Evolutionary conservation across 2,888 invertebrate species (phyloP), one percentile per base, ranked within the genome.

Genomic region (Drosophila basisetae): DNA sequence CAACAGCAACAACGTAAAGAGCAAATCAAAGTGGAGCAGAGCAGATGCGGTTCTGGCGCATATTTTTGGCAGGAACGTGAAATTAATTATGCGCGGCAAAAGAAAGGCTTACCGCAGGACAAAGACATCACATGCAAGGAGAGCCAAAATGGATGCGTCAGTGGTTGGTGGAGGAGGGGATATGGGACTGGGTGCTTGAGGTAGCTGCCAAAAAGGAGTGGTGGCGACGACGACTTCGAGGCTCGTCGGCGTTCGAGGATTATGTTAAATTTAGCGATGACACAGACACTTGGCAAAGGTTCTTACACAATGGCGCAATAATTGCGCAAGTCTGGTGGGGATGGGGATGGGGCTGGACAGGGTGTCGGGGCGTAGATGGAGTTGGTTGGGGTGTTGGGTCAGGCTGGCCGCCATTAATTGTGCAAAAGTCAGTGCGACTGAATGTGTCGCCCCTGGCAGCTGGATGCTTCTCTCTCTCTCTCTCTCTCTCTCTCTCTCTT

Each of bases 221-320:
- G 52, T 68, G 60, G 41, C 61, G 73, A 41, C 68, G 59, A 41
- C 69, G 68, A 47, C 16, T 47, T 71, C 52, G 30, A 52, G 52
- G 53, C 31, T 58, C 73, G 66, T 62, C 54, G 70, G 60, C 85
- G 73, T 83, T 82, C 80, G 58, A 81, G 88, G 87, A 87, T 89
- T 87, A 85, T 89, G 85, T 87, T 89, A 89, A 87, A 89, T 87
- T 87, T 89, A 88, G 86, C 86, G 87, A 85, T 84, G 89, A 87
- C 89, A 89, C 84, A 86, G 88, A 89, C 89, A 89, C 88, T 87
- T 89, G 86, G 86, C 89, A 87, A 87, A 83, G 87, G 76, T 72
- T 85, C 84, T 63, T 81, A 73, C 86, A 85, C 85, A 90, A 85
- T 88, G 89, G 72, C 73, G 78, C 89, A 85, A 90, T 85, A 88